Base-by-base conservation (phyloP, 2,797 vertebrate genomes). In the Sparidentex hasta region DNA sequence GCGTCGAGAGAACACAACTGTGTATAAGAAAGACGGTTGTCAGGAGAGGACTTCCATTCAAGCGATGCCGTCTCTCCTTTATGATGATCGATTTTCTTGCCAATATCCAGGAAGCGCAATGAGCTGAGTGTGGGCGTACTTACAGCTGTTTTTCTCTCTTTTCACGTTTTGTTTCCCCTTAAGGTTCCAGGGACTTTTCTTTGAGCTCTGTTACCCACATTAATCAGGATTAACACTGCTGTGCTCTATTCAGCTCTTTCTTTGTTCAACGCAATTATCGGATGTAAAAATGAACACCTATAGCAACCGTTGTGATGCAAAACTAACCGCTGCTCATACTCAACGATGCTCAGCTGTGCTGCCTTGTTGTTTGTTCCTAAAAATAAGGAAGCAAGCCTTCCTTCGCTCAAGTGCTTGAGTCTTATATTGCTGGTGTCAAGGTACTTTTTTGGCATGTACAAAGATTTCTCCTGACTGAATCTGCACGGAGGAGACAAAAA, bases 201-300 rank as follows among this genome's bases (percentile, higher is more conserved):
- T 87, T 90, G 78, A 92, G 91, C 84, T 79, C 59, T 2, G 65
- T 78, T 67, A 63, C 76, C 71, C 72, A 86, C 87, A 86, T 90
- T 90, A 89, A 91, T 93, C 87, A 90, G 78, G 79, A 90, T 91
- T 88, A 92, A 70, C 73, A 55, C 51, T 61, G 59, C 70, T 33
- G 74, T 46, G 62, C 57, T 80, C 76, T 59, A 33, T 84, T 83
- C 69, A 63, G 62, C 56, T 65, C 27, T 38, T 51, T 71, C 81
- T 89, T 75, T 87, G 78, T 83, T 57, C 11, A 88, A 88, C 87
- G 81, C 72, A 90, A 90, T 92, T 89, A 91, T 33, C 47, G 65
- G 61, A 78, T 73, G 57, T 85, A 66, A 41, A 82, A 83, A 86
- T 63, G 66, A 83, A 82, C 68, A 71, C 72, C 87, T 87, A 76